Evolutionary conservation across 2,888 invertebrate species (phyloP), one percentile per base, ranked within the genome.

Genomic region (Acleris emargana): DNA sequence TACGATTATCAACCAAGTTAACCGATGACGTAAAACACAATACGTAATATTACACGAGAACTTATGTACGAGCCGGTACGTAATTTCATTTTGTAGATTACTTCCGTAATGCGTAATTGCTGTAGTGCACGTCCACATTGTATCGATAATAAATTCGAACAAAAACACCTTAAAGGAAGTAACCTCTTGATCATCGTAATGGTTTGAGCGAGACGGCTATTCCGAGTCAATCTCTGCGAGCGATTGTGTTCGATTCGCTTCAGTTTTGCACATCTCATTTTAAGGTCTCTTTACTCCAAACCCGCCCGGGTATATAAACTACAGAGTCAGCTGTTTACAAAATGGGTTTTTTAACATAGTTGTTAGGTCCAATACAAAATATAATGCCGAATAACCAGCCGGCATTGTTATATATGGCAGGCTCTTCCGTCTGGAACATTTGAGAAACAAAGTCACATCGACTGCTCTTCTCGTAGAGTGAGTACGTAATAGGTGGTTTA

Each of bases 71-170:
- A 70, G 71, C 58, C 69, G 69, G 70, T 74, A 81, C 79, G 83
- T 83, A 84, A 85, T 81, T 83, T 77, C 76, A 73, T 78, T 80
- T 76, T 74, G 76, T 74, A 79, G 79, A 83, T 83, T 79, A 81
- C 84, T 87, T 87, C 87, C 86, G 86, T 79, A 81, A 76, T 76
- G 72, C 77, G 77, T 84, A 83, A 87, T 84, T 82, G 80, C 76
- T 75, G 72, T 74, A 71, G 70, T 73, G 71, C 68, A 69, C 68
- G 72, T 72, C 75, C 74, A 76, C 71, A 73, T 72, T 76, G 73
- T 71, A 57, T 71, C 60, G 66, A 69, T 70, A 71, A 67, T 67
- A 66, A 55, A 60, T 57, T 67, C 64, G 66, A 55, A 67, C 60
- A 64, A 64, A 64, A 69, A 68, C 62, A 62, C 60, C 58, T 66